Base-by-base conservation (phyloP, 1,140 invertebrate species). In the Drosophila paulistorum region DNA sequence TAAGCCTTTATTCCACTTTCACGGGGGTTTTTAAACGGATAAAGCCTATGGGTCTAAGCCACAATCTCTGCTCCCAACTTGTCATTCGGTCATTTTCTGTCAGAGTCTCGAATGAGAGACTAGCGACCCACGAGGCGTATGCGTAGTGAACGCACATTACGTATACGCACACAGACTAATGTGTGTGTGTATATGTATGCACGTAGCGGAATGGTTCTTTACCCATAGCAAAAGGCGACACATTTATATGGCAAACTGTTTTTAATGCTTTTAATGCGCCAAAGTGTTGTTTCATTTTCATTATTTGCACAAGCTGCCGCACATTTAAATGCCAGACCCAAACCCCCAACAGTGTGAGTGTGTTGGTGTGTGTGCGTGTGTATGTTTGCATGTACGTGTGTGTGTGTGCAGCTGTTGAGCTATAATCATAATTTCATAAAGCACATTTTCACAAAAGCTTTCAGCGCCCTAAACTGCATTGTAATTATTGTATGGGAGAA, bases 371-470 rank as follows among this genome's bases (percentile, higher is more conserved):
- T 17, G 37, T 65, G 13, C 10, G 20, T 48, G 11, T 51, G 30
- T 66, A 5, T 41, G 3, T 67, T 11, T 37, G 3, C 41, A 3
- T n/a, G 5, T 26, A 26, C 23, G 23, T 11, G 33, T 63, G n/a
- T 72, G 65, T 78, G 66, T 75, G 65, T 89, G 84, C 77, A 89
- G 84, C 77, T 81, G 84, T 89, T 89, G 84, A 89, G 84, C 84
- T 89, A 89, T 89, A 89, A 89, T 89, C 84, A 89, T 89, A 89
- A 89, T 89, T 89, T 89, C 84, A 89, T 89, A 89, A 89, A 89
- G 84, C 84, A 89, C 84, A 89, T 89, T 89, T 89, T 89, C 84
- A 89, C 84, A 89, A 89, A 89, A 89, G 84, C 84, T 89, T 89
- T 89, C 84, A 89, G 81, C 77, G 81, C 84, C 84, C 84, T 89